These are phyloP conservation scores for Ceratina calcarata DNA, from an alignment of 1,140 invertebrate species.

Conservation along the genomic window DNA sequence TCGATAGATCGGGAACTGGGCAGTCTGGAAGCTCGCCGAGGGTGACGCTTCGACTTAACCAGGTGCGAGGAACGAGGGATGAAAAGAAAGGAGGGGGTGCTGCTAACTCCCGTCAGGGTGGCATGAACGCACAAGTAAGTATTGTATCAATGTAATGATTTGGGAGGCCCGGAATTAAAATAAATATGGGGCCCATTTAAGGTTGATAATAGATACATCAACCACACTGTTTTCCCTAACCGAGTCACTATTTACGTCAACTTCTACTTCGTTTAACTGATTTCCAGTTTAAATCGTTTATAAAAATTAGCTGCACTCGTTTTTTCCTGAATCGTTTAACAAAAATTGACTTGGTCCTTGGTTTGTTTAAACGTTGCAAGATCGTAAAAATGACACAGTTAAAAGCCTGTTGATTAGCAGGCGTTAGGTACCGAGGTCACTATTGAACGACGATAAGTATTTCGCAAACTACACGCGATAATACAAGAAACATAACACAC, in stretches of 20 bases:
- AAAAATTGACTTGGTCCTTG: neutral
- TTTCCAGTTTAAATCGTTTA: too few species aligned
- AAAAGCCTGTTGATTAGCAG: neutral
- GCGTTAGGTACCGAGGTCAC: neutral
- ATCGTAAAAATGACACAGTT: neutral
- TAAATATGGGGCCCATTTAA: too few species aligned
- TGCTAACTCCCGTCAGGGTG: constrained; percentile 66
- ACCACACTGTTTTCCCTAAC: too few species aligned
- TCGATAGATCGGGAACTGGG: constrained; percentile 78
- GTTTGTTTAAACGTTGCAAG: neutral
- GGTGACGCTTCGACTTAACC: constrained; percentile 83
- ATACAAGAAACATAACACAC: neutral
- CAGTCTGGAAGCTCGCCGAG: constrained; percentile 80
- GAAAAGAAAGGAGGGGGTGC: constrained; percentile 77
- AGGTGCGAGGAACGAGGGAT: constrained; percentile 81
- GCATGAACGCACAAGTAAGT: constrained; percentile 60
- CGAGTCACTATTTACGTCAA: too few species aligned
- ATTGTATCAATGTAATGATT: neutral
- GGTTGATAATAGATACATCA: too few species aligned
- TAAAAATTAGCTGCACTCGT: too few species aligned
- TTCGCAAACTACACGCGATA: neutral
- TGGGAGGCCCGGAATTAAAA: too few species aligned
- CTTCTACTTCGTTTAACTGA: too few species aligned
- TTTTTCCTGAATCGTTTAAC: neutral
- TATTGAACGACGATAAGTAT: neutral